Evolutionary conservation across 2,797 vertebrate genomes (phyloP).

Genomic region (Vultur gryphus): DNA sequence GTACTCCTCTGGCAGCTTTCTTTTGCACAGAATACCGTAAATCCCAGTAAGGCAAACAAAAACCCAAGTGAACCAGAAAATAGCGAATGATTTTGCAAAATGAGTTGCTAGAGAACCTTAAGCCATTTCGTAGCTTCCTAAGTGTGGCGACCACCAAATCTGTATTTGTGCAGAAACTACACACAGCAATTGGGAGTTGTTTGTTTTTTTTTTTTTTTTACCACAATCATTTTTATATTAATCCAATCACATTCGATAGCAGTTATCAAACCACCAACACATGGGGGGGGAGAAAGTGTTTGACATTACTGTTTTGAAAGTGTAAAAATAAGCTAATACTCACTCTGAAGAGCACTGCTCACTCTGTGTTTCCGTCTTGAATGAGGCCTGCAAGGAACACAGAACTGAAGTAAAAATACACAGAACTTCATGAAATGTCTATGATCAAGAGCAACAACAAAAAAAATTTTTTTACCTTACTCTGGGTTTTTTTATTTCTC

Average conservation of each 20-base stretch:
- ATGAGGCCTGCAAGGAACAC: not conserved
- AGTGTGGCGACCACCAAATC: not conserved
- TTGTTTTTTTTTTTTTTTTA: not conserved
- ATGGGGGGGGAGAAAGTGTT: not conserved
- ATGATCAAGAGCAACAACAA: not conserved
- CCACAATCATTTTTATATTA: not conserved
- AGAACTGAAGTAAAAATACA: not conserved
- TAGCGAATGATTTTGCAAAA: not conserved
- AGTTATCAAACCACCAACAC: not conserved
- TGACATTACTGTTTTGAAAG: not conserved
- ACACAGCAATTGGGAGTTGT: not conserved
- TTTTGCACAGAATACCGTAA: not conserved
- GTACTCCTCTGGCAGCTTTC: not conserved
- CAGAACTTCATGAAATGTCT: not conserved
- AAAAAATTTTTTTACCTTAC: not conserved
- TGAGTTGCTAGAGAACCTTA: not conserved
- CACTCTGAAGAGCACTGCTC: not conserved
- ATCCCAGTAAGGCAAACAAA: not conserved
- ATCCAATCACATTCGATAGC: not conserved
- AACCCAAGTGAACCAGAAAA: not conserved
- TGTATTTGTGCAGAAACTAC: not conserved
- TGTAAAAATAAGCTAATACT: not conserved
- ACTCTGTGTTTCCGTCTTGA: not conserved
- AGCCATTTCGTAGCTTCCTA: not conserved
- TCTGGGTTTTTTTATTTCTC: fast-evolving